phyloP scores from a whole-genome alignment of 2,888 invertebrate species.

The Agrotis clavis region DNA sequence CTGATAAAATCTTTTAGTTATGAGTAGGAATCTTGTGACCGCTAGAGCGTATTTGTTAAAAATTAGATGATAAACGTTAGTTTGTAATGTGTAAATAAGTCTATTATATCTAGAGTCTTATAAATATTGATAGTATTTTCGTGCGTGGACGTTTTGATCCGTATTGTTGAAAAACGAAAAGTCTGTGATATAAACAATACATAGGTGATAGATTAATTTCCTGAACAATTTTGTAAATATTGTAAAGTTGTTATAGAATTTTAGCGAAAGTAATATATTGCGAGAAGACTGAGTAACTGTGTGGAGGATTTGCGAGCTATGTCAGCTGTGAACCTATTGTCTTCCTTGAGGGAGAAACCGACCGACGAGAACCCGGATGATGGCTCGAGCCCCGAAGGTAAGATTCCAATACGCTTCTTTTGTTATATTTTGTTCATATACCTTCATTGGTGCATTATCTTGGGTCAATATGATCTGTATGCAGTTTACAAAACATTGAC shows the following conservation, averaged over 20 bases:
- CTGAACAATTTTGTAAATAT: constrained; percentile 90
- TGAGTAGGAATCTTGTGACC: constrained; percentile 88
- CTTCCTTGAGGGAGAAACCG: constrained; percentile 89
- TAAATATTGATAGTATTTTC: constrained; percentile 91
- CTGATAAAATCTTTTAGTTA: constrained; percentile 91
- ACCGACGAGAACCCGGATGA: constrained; percentile 85
- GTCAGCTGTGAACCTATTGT: constrained; percentile 90
- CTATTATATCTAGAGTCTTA: constrained; percentile 89
- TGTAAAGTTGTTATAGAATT: constrained; percentile 89
- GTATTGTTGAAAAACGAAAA: constrained; percentile 92
- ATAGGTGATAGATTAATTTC: constrained; percentile 90
- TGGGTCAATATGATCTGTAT: constrained; percentile 27
- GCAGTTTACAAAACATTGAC: constrained; percentile 66
- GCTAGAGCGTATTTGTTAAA: constrained; percentile 90
- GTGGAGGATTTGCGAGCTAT: constrained; percentile 87
- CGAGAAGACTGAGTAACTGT: constrained; percentile 89
- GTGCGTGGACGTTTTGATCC: constrained; percentile 91
- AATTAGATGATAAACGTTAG: constrained; percentile 90
- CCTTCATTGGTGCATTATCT: constrained; percentile 38
- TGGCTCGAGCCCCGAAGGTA: constrained; percentile 86
- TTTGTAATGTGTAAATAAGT: constrained; percentile 91
- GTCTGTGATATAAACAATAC: constrained; percentile 92
- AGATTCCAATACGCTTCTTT: constrained; percentile 50
- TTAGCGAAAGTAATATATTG: constrained; percentile 89
- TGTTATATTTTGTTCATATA: constrained; percentile 24